Percentiles rank a stretch among this genome's conserved stretches.
Conservation (phyloP, 2,113 vertebrate genomes). For the Aptenodytes forsteri region DNA sequence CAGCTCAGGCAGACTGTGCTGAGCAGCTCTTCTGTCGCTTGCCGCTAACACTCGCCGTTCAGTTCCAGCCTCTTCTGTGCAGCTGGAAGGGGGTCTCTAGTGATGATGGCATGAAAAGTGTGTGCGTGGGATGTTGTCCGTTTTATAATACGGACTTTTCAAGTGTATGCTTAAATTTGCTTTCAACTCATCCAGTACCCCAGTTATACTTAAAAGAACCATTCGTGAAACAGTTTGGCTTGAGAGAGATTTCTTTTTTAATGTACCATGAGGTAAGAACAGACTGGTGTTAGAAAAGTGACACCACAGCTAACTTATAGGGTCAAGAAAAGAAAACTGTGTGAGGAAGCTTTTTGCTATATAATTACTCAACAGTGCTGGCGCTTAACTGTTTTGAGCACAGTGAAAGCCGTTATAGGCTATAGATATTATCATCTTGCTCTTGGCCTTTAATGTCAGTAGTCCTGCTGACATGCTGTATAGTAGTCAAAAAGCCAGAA, state of each 20-base stretch:
- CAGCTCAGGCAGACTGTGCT: neutral
- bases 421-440: neutral
- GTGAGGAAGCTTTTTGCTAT: neutral
- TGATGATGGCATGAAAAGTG: neutral
- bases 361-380: neutral
- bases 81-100: neutral
- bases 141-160: neutral
- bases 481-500: neutral
- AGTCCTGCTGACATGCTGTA: neutral
- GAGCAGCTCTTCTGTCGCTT: neutral
- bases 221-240: neutral
- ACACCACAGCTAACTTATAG: neutral
- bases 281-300: neutral
- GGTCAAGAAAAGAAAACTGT: neutral
- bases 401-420: neutral
- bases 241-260: neutral
- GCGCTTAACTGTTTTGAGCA: neutral
- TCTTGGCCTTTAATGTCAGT: neutral
- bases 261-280: neutral
- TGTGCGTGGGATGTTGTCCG: accelerated
- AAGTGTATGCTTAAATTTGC: neutral
- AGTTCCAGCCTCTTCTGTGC: neutral
- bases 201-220: neutral
- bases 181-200: neutral
- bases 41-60: accelerated